Conservation (phyloP, 2,797 vertebrate genomes). For the Octomys mimax region DNA sequence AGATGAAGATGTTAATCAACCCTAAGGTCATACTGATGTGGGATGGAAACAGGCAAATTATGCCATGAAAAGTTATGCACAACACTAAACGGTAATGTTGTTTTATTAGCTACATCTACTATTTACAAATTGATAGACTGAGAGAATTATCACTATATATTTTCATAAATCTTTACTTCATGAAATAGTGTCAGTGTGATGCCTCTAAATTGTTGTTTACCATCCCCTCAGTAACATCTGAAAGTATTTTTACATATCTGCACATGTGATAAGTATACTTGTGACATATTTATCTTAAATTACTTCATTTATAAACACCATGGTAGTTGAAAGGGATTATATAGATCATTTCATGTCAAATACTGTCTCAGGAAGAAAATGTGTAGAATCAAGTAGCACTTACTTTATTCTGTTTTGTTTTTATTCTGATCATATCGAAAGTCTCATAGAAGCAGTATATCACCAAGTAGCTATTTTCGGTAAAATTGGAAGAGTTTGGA, state of each 20-base stretch:
- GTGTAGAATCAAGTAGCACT: background rate
- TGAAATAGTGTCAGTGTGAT: background rate
- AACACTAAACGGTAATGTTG: background rate
- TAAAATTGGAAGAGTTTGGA: conserved; percentile 58
- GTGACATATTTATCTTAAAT: background rate
- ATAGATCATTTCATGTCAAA: background rate
- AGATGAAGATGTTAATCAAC: background rate
- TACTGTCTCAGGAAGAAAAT: background rate
- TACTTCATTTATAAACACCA: background rate
- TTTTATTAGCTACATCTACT: background rate
- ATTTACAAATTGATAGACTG: background rate
- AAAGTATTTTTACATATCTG: background rate
- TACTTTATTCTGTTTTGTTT: background rate
- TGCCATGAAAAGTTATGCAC: background rate
- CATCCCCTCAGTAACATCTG: too few relatives aligned
- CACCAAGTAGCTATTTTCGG: conserved; percentile 3
- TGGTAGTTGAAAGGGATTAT: background rate
- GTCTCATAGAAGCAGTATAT: background rate
- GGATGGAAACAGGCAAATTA: background rate
- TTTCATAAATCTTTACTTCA: background rate
- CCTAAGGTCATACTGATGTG: background rate
- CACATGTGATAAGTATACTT: background rate
- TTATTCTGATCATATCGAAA: background rate
- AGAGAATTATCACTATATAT: background rate
- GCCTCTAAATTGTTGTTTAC: background rate